Percentiles rank a stretch among this genome's conserved stretches.
phyloP scores from a whole-genome alignment of 2,888 invertebrate genomes.

The Drosophila neotestacea region DNA sequence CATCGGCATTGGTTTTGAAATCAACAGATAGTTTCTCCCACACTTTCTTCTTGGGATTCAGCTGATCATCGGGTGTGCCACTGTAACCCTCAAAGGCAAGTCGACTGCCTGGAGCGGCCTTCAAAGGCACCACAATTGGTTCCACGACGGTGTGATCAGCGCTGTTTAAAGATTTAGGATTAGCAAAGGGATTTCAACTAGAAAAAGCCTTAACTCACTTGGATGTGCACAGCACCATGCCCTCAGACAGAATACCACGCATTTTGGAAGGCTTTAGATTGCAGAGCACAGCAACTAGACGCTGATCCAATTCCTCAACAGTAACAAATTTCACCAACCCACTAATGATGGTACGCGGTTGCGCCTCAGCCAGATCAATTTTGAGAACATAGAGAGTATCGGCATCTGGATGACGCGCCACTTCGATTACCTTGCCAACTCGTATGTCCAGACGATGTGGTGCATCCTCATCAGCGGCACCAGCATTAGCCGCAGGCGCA shows the following conservation, averaged over 20 bases:
- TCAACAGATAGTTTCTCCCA: conserved; percentile 96
- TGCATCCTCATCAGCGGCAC: conserved; percentile 86
- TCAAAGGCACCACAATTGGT: conserved; percentile 92
- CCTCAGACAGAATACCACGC: conserved; percentile 95
- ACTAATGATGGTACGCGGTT: conserved; percentile 91
- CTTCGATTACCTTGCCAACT: conserved; percentile 94
- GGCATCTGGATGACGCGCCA: conserved; percentile 95
- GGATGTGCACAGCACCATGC: conserved; percentile 97
- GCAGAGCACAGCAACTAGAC: conserved; percentile 96
- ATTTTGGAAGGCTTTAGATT: conserved; percentile 99
- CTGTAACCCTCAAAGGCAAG: conserved; percentile 94
- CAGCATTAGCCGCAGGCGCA: conserved; percentile 57
- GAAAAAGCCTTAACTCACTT: conserved; percentile 85
- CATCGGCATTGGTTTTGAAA: conserved; percentile 89
- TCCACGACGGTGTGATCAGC: conserved; percentile 94
- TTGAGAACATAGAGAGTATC: conserved; percentile 96
- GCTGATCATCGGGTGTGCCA: conserved; percentile 92
- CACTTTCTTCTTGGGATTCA: conserved; percentile 97
- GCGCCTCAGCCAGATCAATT: conserved; percentile 93
- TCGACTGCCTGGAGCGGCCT: conserved; percentile 92
- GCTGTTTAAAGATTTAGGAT: conserved; percentile 77
- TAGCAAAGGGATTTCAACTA: not conserved
- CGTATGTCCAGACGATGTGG: conserved; percentile 94
- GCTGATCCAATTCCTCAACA: conserved; percentile 94
- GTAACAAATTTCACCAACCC: conserved; percentile 97